Base-by-base conservation (phyloP, 1,140 invertebrate species). In the Drosophila rufa region DNA sequence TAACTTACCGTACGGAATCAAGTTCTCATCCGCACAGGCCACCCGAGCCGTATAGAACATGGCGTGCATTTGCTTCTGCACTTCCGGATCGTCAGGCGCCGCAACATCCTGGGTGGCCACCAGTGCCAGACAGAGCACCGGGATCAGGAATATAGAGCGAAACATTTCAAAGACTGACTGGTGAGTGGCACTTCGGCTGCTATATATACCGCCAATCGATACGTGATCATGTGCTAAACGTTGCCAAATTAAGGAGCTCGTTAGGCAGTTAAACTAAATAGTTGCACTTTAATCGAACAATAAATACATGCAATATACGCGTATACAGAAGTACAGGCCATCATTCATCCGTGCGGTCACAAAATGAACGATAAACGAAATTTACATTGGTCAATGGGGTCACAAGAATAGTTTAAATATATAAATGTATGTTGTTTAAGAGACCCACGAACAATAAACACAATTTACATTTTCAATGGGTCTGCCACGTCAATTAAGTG, bases 241-340 rank as follows among this genome's bases (percentile, higher is more conserved):
- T 43, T 66, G 33, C 30, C n/a, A 33, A 33, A 71, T 73, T 73
- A 25, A 33, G 11, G 22, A 73, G 67, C 36, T 22, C 43, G 58
- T 82, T 74, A 60, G 69, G n/a, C 50, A 60, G 11, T 85, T 91
- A 85, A 80, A 90, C 82, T 90, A 91, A 91, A 81, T 90, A 89
- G 75, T 74, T 89, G 65, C 84, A 89, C 62, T 87, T 87, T 87
- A 87, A 87, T 87, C 87, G 82, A 86, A 91, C 79, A 91, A 90
- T 90, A 91, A 89, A 90, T 90, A 90, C 86, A 90, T 84, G 85
- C 65, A 67, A 91, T 77, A 74, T 64, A 80, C 79, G 81, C 55
- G 75, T 61, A 56, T 43, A 59, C 58, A 79, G 51, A 89, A 89
- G 79, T 75, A 86, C 67, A 67, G 75, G 64, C 65, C 62, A 68